These are phyloP conservation scores for Streptopelia turtur DNA, from an alignment of 2,797 vertebrate genomes.

Conservation along the genomic window DNA sequence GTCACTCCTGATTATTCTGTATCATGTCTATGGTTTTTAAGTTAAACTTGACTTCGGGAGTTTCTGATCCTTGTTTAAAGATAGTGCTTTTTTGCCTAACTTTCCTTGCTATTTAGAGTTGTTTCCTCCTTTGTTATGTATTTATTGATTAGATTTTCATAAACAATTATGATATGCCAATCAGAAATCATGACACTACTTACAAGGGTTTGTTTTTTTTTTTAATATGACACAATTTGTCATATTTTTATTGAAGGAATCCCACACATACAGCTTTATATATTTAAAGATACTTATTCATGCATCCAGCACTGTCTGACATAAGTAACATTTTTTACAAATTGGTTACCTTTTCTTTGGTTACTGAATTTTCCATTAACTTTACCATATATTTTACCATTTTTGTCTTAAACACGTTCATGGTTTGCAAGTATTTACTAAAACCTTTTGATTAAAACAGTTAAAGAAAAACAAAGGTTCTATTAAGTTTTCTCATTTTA, in stretches of 20 bases:
- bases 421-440: not conserved
- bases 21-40: not conserved
- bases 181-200: not conserved
- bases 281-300: not conserved
- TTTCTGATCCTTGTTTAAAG: not conserved
- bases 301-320: not conserved
- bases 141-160: not conserved
- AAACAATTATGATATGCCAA: not conserved
- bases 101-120: not conserved
- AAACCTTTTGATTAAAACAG: not conserved
- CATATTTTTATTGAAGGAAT: not conserved
- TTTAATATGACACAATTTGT: not conserved
- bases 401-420: not conserved
- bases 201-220: not conserved
- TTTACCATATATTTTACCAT: not conserved
- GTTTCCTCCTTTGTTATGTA: not conserved
- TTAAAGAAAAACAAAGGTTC: not conserved
- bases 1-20: not conserved
- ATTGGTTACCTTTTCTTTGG: not conserved
- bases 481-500: not conserved
- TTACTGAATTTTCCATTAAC: not conserved
- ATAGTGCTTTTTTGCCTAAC: fast-evolving
- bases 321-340: not conserved
- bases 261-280: not conserved
- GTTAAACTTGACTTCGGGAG: not conserved